Conservation (phyloP, 2,797 vertebrate genomes). For the Ctenochaetus hawaiiensis region DNA sequence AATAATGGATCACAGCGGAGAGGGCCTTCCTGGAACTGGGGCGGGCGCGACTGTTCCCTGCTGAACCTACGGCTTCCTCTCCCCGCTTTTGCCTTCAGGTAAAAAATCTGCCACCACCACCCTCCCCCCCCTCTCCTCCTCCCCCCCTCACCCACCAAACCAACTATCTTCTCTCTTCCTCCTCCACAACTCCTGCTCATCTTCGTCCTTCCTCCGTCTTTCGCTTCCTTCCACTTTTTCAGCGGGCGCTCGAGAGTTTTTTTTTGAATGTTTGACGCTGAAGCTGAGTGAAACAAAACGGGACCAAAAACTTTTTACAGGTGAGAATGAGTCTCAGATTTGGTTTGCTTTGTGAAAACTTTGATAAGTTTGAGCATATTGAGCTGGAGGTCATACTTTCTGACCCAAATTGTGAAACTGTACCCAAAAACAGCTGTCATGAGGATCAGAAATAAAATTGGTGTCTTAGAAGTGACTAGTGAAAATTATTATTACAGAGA, state of each 20-base stretch:
- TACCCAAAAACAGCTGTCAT: neutral
- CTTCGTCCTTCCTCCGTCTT: constrained; percentile 27
- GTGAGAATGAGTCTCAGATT: neutral
- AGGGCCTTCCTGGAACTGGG: constrained; percentile 85
- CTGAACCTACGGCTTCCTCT: constrained; percentile 82
- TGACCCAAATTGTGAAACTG: neutral
- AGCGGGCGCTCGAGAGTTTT: neutral
- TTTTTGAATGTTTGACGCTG: constrained; percentile 7
- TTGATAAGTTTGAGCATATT: neutral
- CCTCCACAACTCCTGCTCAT: constrained; percentile 5
- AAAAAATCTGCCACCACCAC: constrained; percentile 81
- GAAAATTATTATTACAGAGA: neutral
- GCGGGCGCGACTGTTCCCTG: constrained; percentile 74
- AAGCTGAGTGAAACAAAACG: neutral
- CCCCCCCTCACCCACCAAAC: neutral
- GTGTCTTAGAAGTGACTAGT: neutral
- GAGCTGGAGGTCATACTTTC: neutral
- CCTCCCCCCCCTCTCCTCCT: neutral
- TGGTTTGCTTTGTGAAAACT: neutral
- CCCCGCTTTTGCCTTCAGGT: constrained; percentile 84
- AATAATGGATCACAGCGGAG: constrained; percentile 87
- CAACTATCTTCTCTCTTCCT: constrained; percentile 26
- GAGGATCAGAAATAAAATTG: neutral
- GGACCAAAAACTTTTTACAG: constrained; percentile 8
- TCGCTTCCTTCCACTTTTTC: constrained; percentile 17